Evolutionary conservation across 2,113 vertebrate genomes (phyloP).

Genomic region (Rhadina sibilatrix): DNA sequence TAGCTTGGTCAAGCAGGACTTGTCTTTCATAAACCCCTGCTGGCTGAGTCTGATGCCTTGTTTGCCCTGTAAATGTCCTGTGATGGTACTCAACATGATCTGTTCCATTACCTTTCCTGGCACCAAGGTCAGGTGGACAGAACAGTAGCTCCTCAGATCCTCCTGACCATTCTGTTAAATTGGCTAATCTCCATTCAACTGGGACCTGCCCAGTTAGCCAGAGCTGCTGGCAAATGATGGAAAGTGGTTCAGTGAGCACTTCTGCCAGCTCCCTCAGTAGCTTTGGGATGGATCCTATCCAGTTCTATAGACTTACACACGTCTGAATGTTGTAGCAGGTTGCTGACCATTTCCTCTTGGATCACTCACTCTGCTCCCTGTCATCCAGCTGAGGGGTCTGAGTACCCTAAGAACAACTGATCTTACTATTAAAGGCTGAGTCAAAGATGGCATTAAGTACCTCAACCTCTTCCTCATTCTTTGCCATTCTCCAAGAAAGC

Average conservation of each 20-base stretch:
- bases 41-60: neutral
- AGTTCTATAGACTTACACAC: rapidly evolving
- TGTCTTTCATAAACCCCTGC: neutral
- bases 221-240: neutral
- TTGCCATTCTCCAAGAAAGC: neutral
- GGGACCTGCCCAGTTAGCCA: neutral
- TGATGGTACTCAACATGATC: neutral
- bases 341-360: neutral
- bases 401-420: neutral
- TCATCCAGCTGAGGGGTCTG: neutral
- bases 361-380: neutral
- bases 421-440: neutral
- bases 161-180: neutral
- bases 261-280: neutral
- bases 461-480: neutral
- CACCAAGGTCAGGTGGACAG: neutral
- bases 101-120: neutral
- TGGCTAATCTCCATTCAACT: neutral
- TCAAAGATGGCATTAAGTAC: neutral
- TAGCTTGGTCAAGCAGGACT: neutral
- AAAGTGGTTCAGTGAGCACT: neutral
- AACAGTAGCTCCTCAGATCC: rapidly evolving
- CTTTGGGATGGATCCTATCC: neutral
- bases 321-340: neutral
- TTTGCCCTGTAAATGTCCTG: rapidly evolving